Conservation (phyloP, 2,888 invertebrate species). For the Agrilus mali region DNA sequence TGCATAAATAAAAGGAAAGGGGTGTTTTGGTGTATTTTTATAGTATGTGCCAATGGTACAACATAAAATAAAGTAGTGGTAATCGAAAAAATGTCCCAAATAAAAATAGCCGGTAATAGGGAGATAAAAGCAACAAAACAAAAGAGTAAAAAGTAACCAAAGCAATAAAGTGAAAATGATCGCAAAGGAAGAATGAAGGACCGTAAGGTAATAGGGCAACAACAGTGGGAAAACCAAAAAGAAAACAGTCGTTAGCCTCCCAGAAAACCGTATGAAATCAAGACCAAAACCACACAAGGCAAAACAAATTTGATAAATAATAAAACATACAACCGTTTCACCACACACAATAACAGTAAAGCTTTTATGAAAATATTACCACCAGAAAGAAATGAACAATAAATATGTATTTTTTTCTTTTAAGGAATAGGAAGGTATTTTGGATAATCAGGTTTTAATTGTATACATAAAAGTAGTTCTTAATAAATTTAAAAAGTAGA, state of each 20-base stretch:
- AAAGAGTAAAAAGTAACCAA: conserved; percentile 5
- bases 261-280: conserved; percentile 28
- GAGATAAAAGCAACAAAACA: conserved; percentile 3
- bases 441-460: too few relatives aligned
- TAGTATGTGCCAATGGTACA: background rate
- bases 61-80: background rate
- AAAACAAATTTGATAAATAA: too few relatives aligned
- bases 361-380: too few relatives aligned
- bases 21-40: background rate
- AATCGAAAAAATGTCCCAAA: background rate
- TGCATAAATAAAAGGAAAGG: conserved; percentile 1
- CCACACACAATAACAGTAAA: too few relatives aligned
- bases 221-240: conserved; percentile 12
- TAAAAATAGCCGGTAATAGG: conserved; percentile 3
- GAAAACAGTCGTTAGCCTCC: conserved; percentile 29
- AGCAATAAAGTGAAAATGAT: conserved; percentile 8
- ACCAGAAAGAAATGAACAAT: too few relatives aligned
- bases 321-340: too few relatives aligned
- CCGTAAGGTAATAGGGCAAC: background rate
- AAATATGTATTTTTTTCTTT: too few relatives aligned
- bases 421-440: too few relatives aligned
- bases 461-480: too few relatives aligned
- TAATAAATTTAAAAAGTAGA: too few relatives aligned
- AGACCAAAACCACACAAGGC: conserved; percentile 8
- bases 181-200: background rate